A percentile compares a stretch with the other conserved stretches of the same genome.
phyloP scores from a whole-genome alignment of 2,113 vertebrate genomes.

The Addax nasomaculatus region DNA sequence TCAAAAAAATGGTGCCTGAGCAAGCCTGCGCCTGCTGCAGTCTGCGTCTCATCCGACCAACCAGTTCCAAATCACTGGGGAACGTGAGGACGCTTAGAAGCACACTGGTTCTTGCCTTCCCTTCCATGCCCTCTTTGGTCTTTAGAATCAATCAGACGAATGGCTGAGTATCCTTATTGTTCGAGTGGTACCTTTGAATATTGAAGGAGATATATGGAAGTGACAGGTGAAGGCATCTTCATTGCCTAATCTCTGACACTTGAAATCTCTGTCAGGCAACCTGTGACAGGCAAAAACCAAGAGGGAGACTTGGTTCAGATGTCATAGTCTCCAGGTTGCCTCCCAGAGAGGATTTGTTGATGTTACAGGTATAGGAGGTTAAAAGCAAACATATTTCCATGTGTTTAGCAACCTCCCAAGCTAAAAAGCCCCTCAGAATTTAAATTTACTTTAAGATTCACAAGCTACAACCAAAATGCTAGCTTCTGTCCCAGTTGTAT shows the following conservation, averaged over 20 bases:
- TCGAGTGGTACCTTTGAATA: neutral
- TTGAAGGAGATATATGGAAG: neutral
- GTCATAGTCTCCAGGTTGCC: neutral
- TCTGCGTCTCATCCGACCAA: neutral
- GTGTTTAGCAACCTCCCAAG: neutral
- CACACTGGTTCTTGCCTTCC: neutral
- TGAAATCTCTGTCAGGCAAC: neutral
- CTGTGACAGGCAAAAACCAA: neutral
- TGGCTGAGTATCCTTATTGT: neutral
- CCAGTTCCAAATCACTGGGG: neutral
- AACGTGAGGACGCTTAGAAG: neutral
- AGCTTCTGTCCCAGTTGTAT: neutral
- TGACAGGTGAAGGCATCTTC: neutral
- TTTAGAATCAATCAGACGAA: neutral
- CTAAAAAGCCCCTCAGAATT: neutral
- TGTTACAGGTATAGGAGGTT: neutral
- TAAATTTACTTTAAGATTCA: neutral
- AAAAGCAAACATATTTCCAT: neutral
- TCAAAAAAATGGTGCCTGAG: neutral
- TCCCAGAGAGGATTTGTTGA: neutral
- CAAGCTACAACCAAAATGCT: slow-evolving; percentile 8
- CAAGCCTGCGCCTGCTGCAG: neutral
- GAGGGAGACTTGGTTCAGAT: neutral
- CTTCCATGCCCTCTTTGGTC: neutral
- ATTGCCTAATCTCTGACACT: neutral